A percentile compares a stretch with the other conserved stretches of the same genome.
These are phyloP conservation scores for Cerastis leucographa DNA, from an alignment of 2,888 invertebrate genomes.

Conservation along the genomic window DNA sequence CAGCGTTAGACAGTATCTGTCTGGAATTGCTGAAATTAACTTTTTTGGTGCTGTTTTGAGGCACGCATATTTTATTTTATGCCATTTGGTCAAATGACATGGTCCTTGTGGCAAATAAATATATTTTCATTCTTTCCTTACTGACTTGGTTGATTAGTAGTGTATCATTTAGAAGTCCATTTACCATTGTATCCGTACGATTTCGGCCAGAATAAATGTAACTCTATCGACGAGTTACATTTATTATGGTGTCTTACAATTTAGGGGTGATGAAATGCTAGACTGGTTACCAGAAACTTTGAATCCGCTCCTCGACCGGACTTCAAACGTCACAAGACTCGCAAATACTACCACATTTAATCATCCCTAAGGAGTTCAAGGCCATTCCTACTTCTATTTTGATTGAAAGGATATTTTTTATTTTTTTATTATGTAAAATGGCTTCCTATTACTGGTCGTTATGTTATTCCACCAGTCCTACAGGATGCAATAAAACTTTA, in stretches of 20 bases:
- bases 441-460: not conserved
- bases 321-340: not conserved
- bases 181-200: not conserved
- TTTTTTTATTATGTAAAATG: not conserved
- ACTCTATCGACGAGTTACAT: not conserved
- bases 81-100: not conserved
- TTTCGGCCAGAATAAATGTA: too few relatives aligned
- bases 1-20: not conserved
- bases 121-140: not conserved
- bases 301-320: not conserved
- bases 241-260: not conserved
- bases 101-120: not conserved
- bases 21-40: not conserved
- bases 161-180: not conserved
- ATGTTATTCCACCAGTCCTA: not conserved
- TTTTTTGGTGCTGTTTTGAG: not conserved
- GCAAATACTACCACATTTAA: not conserved
- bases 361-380: not conserved
- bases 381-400: not conserved
- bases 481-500: constrained; percentile 33
- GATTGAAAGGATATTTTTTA: too few relatives aligned
- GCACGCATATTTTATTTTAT: not conserved
- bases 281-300: not conserved
- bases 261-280: not conserved
- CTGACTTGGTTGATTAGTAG: not conserved